Evolutionary conservation across 2,113 vertebrate genomes (phyloP), one percentile per base, ranked within the genome.

Genomic region (Sprattus sprattus): DNA sequence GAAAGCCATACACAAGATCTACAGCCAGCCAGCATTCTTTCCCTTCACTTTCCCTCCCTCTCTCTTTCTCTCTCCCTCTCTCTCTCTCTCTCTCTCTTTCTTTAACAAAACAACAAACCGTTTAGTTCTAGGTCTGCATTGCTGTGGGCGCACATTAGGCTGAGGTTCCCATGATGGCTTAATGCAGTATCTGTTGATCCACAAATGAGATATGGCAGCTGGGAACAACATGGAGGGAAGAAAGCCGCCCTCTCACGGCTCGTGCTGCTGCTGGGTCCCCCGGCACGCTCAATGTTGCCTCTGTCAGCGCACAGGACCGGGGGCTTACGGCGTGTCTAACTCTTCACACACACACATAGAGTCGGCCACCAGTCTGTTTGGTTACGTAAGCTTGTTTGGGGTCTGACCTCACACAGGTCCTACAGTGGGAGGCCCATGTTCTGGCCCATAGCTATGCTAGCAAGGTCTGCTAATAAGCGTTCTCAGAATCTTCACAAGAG

Each of bases 181-280:
- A 82, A 89, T 80, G 83, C 84, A 78, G 54, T 85, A 82, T 71
- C 78, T 87, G 28, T 16, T 85, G 85, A 86, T 82, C 81, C 83
- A 52, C 80, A 84, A 85, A 89, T 90, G 87, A 16, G 88, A 91
- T 89, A 88, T 85, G 89, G 86, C 85, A 88, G 90, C 78, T 84
- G 81, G 87, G 67, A 92, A 83, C 84, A 49, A 20, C 86, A 87
- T 64, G 45, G 28, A 78, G 71, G 71, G 71, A 78, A 16, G 3
- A 78, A 32, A 44, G 71, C 28, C 13, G 28, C 71, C 71, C 13
- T 22, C 20, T 60, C 54, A 60, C 22, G 54, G 25, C 28, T 3
- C 10, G 28, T 32, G 15, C 71, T 2, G 15, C 71, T 2, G 71
- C 7, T 60, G 52, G 52, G 15, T 15, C 15, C 2, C 4, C 2